phyloP scores from a whole-genome alignment of 2,113 vertebrate species.

The Orientallactaga bullata region DNA sequence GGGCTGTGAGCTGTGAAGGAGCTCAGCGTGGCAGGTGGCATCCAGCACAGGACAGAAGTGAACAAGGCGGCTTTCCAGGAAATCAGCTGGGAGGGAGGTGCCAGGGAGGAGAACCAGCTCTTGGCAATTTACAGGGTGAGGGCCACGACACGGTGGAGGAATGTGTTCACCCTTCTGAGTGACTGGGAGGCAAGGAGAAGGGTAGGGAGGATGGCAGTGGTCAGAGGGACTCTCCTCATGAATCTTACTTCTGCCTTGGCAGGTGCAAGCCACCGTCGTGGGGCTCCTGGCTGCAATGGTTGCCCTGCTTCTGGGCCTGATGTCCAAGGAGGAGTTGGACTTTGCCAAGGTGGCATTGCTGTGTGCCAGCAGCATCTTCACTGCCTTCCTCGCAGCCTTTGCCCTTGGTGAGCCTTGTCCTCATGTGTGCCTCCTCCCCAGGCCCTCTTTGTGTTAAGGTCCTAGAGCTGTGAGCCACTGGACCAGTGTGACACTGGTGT shows the following conservation, averaged over 20 bases:
- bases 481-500: no score
- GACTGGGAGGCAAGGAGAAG: not conserved
- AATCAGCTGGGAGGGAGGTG: not conserved
- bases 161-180: not conserved
- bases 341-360: constrained; percentile 91
- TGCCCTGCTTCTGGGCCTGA: constrained; percentile 91
- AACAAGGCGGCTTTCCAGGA: not conserved
- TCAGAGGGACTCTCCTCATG: not conserved
- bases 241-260: constrained; percentile 65
- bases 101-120: not conserved
- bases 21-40: not conserved
- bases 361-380: constrained; percentile 95
- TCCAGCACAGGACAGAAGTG: not conserved
- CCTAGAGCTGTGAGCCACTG: not conserved
- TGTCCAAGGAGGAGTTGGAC: constrained; percentile 91
- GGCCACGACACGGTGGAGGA: not conserved
- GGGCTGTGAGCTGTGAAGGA: no score
- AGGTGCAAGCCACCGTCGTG: constrained; percentile 97
- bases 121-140: not conserved
- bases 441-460: not conserved
- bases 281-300: constrained; percentile 96
- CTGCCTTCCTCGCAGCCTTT: constrained; percentile 94
- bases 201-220: no score
- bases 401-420: constrained; percentile 90
- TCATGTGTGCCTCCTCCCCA: not conserved